Conservation (phyloP, 2,888 invertebrate genomes). For the Eupithecia subumbrata region DNA sequence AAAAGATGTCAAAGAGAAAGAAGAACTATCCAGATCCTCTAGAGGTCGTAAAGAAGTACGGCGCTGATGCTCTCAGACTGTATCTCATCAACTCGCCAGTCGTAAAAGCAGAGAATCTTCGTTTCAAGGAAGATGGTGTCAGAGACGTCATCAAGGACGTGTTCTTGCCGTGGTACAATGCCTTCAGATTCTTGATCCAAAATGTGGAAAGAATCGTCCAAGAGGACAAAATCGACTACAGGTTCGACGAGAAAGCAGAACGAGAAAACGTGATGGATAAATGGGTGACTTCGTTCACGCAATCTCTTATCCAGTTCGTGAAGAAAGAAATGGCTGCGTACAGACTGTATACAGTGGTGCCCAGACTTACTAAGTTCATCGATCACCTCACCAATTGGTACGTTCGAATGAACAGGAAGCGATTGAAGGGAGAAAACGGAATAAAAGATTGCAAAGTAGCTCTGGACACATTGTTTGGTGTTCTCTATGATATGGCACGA, state of each 20-base stretch:
- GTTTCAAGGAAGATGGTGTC: slow-evolving; percentile 99
- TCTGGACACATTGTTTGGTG: slow-evolving; percentile 93
- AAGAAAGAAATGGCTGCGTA: slow-evolving; percentile 97
- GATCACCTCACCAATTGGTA: slow-evolving; percentile 99
- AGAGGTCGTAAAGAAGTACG: slow-evolving; percentile 94
- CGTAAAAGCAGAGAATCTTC: slow-evolving; percentile 97
- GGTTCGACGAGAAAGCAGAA: slow-evolving; percentile 81
- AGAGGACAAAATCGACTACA: slow-evolving; percentile 84
- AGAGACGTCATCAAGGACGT: slow-evolving; percentile 98
- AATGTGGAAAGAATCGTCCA: slow-evolving; percentile 93
- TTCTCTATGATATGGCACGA: slow-evolving; percentile 93
- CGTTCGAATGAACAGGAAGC: slow-evolving; percentile 96
- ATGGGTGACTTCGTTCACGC: slow-evolving; percentile 98
- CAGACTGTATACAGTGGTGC: slow-evolving; percentile 97
- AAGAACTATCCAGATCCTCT: slow-evolving; percentile 99
- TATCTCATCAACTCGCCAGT: slow-evolving; percentile 99
- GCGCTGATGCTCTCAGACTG: slow-evolving; percentile 97
- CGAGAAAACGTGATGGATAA: slow-evolving; percentile 95
- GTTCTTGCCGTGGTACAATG: slow-evolving; percentile 98
- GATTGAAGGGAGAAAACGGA: slow-evolving; percentile 96
- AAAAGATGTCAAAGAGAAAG: slow-evolving; percentile 99
- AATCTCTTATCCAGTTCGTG: slow-evolving; percentile 94
- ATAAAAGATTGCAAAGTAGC: slow-evolving; percentile 92
- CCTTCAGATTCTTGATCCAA: slow-evolving; percentile 96
- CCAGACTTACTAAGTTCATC: slow-evolving; percentile 96